Evolutionary conservation across 2,888 invertebrate genomes (phyloP).

Genomic region (Cheilosia soror): DNA sequence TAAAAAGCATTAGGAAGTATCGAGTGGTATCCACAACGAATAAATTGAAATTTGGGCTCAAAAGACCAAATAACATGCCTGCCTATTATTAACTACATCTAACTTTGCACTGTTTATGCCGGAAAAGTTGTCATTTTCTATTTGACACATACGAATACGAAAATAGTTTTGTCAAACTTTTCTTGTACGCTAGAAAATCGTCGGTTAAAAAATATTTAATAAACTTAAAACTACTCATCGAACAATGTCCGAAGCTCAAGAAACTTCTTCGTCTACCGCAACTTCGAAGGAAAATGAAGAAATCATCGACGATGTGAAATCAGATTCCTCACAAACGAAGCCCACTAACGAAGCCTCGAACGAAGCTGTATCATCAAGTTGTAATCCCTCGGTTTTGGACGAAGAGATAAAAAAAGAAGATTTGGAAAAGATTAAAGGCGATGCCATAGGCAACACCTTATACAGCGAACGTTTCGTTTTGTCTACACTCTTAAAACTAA

Average conservation of each 20-base stretch:
- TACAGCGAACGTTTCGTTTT: conserved; percentile 91
- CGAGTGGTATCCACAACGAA: not conserved
- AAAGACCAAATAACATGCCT: conserved; percentile 4
- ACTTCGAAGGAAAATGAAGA: conserved; percentile 28
- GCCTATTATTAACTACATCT: not conserved
- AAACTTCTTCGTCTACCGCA: conserved; percentile 35
- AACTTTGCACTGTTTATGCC: conserved; percentile 54
- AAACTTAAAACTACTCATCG: not conserved
- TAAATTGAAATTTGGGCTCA: not conserved
- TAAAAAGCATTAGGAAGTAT: no score
- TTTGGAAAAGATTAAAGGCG: conserved; percentile 86
- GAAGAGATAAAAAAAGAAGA: conserved; percentile 79
- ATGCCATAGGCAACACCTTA: conserved; percentile 91
- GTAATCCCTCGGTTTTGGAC: conserved; percentile 76
- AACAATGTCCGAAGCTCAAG: conserved; percentile 54
- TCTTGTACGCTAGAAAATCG: not conserved
- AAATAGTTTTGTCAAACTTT: conserved; percentile 29
- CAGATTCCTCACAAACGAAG: conserved; percentile 20
- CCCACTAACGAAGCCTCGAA: not conserved
- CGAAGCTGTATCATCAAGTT: conserved; percentile 65
- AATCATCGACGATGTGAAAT: conserved; percentile 26
- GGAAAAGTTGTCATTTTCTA: conserved; percentile 45
- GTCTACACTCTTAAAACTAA: conserved; percentile 87
- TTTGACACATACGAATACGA: conserved; percentile 37
- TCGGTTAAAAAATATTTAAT: not conserved